These are phyloP conservation scores for Eucriotettix oculatus DNA, from an alignment of 2,888 invertebrate species.

Conservation along the genomic window DNA sequence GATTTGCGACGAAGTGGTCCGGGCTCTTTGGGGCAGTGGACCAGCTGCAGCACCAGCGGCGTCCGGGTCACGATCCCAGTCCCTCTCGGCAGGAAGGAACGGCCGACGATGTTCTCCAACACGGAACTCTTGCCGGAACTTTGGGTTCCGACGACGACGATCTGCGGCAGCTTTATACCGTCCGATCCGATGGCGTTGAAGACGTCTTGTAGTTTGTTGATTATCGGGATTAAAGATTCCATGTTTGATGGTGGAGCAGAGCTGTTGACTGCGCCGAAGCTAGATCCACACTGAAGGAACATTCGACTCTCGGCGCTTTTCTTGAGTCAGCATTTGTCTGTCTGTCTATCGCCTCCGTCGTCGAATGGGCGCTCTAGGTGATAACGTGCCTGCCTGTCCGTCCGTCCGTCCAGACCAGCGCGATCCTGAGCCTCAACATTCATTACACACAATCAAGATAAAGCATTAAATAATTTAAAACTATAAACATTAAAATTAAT, in stretches of 20 bases:
- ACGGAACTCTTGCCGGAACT: constrained; percentile 99
- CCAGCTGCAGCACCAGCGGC: constrained; percentile 83
- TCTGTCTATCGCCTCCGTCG: too few relatives aligned
- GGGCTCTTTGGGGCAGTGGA: constrained; percentile 82
- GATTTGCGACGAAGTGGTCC: constrained; percentile 69
- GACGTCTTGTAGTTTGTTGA: constrained; percentile 99
- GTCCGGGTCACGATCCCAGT: constrained; percentile 94
- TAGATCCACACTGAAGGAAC: too few relatives aligned
- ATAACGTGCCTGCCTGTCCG: too few relatives aligned
- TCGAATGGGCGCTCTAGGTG: too few relatives aligned
- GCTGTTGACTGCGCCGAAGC: too few relatives aligned
- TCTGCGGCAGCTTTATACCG: constrained; percentile 95
- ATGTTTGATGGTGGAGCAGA: constrained; percentile 30
- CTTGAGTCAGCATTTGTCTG: too few relatives aligned
- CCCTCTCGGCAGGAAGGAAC: constrained; percentile 92
- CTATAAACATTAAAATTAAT: too few relatives aligned
- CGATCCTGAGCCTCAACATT: too few relatives aligned
- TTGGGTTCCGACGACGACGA: constrained; percentile 97
- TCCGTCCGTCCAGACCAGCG: too few relatives aligned
- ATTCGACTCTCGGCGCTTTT: too few relatives aligned
- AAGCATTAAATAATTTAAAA: too few relatives aligned
- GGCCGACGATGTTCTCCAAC: constrained; percentile 94
- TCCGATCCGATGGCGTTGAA: constrained; percentile 97
- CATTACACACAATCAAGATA: too few relatives aligned
- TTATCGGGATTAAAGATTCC: constrained; percentile 98